Evolutionary conservation across 2,113 vertebrate species (phyloP), one percentile per base, ranked within the genome.

Genomic region (Halcyon senegalensis): DNA sequence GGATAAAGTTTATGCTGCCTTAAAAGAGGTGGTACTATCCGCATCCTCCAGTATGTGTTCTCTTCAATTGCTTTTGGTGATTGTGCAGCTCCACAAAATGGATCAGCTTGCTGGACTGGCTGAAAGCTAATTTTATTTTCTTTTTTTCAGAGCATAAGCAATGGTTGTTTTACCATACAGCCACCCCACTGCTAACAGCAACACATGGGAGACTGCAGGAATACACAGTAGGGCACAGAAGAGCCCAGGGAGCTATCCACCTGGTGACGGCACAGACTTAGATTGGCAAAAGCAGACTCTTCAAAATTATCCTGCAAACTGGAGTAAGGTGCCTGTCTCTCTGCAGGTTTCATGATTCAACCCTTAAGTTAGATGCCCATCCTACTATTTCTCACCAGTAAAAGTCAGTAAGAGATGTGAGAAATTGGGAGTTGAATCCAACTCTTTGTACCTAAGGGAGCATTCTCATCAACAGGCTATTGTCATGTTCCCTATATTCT

Each of bases 161-260:
- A 82, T 63, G 70, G 24, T 70, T 78, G 6, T 41, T 68, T 81
- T 58, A 41, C 28, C n/a, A 13, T 55, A 56, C 24, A 53, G 19
- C 31, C 35, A 39, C 79, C 24, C 33, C 51, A 23, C 46, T 64
- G n/a, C 33, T 73, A 35, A 60, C 15, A 60, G 21, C 25, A 41
- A 19, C 20, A 28, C 17, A 51, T 60, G 30, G 33, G 4, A 43
- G 17, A 46, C 43, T 46, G 33, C 44, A 44, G 55, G 30, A 76
- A 53, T 51, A 30, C 0, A 0, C 27, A 58, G 19, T 3, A 60
- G 48, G 43, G 31, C 14, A 17, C n/a, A n/a, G 41, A 90, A 55
- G 16, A 70, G 30, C 18, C 28, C 0, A 1, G n/a, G 20, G 53
- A 30, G 9, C 43, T 35, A 78, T 13, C 9, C 69, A 75, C 18